These are phyloP conservation scores for Neomorphus geoffroyi DNA, from an alignment of 2,797 vertebrate species.

Conservation along the genomic window DNA sequence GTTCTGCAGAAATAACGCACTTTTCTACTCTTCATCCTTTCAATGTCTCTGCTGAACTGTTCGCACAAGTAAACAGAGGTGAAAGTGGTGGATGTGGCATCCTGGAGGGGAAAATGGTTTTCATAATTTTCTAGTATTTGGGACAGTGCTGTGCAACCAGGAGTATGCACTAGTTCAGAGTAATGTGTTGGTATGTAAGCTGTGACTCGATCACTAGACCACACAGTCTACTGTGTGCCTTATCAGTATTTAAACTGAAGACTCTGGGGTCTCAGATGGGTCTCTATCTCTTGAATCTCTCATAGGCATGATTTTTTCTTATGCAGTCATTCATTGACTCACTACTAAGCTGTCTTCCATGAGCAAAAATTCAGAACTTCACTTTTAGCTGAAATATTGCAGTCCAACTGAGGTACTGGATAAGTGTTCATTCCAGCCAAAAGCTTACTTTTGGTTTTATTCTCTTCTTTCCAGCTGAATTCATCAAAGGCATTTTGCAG, in stretches of 20 bases:
- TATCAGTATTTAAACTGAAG: neutral
- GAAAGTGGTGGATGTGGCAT: neutral
- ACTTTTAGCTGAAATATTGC: neutral
- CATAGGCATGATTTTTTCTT: neutral
- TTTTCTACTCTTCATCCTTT: neutral
- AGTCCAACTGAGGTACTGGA: neutral
- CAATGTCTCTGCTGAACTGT: neutral
- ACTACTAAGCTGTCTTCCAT: neutral
- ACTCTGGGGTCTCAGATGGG: rapidly evolving
- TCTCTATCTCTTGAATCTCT: neutral
- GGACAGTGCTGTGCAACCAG: neutral
- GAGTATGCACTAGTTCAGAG: rapidly evolving
- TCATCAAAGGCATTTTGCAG: neutral
- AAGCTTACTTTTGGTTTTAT: neutral
- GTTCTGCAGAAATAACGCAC: neutral
- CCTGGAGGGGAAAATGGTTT: neutral
- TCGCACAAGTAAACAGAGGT: neutral
- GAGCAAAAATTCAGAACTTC: neutral
- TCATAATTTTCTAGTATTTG: neutral
- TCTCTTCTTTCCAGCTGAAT: neutral
- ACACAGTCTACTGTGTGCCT: neutral
- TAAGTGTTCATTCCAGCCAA: neutral
- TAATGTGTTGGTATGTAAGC: neutral
- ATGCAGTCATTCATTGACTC: neutral
- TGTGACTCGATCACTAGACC: rapidly evolving